Evolutionary conservation across 2,797 vertebrate species (phyloP), one percentile per base, ranked within the genome.

Genomic region (Leuciscus waleckii): DNA sequence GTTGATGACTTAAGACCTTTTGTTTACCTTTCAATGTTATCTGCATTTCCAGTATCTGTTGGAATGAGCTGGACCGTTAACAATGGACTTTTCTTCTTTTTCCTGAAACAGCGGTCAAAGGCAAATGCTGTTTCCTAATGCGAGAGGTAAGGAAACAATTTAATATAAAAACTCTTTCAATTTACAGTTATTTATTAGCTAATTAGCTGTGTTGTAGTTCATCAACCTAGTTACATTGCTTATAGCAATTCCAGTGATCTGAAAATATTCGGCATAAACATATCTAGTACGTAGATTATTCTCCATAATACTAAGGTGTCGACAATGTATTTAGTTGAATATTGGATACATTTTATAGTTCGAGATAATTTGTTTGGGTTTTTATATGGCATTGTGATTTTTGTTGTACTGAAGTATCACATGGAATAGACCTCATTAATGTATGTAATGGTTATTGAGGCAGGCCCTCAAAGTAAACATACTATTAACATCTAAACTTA

Each of bases 1-100:
- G 29, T 74, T 74, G 10, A 17, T 56, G 23, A 54, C 61, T 32
- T 51, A 16, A 5, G 11, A n/a, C 9, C 51, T 41, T 78, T 71
- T 61, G 26, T 68, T 35, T 70, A 63, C 14, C 39, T 35, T 46
- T 70, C 13, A 71, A 51, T 85, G 54, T 77, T 79, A 85, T 79
- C 83, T 71, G 29, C 13, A 49, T 63, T 79, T 79, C 8, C 76
- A 70, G 49, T 51, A 32, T 63, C 76, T 71, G n/a, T 41, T 17
- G 29, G n/a, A 68, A 49, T 58, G 21, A 26, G 49, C 65, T 63
- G 51, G 61, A 83, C 37, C 39, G 43, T 41, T 69, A 23, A 69
- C 74, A 69, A 63, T 63, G 41, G 68, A 37, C 54, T 39, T 63
- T 63, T 63, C 49, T 69, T 68, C 19, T 37, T 77, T 43, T 16